Conservation (phyloP, 92 coral and sea anemone species). For the Nematostella vectensis region DNA sequence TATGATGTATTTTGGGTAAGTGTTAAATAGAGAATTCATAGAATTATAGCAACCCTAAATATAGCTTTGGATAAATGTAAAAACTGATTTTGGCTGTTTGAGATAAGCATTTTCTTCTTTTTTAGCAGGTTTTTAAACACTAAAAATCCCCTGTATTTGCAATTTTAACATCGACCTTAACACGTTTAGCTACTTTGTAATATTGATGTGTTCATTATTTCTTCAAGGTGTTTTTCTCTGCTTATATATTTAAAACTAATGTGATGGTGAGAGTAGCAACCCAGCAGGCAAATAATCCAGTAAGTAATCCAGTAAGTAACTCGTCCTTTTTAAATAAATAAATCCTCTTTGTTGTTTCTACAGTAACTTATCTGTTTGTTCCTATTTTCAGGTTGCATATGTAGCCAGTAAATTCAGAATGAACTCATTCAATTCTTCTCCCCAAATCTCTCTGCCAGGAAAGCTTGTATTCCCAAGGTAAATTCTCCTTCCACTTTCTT, state of each 20-base stretch:
- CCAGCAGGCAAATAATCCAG: constrained; percentile 91
- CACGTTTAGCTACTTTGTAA: no score
- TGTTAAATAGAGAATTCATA: neutral
- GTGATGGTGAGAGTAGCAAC: constrained; percentile 99
- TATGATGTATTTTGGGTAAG: constrained; percentile 99
- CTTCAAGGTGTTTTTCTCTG: constrained; percentile 99
- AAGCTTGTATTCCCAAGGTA: constrained; percentile 96
- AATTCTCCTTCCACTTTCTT: constrained; percentile 7
- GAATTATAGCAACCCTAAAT: no score
- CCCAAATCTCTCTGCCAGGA: constrained; percentile 92
- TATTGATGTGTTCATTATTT: no score
- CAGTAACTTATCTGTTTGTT: no score
- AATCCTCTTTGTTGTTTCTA: no score
- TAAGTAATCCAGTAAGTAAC: constrained; percentile 26
- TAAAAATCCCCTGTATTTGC: no score
- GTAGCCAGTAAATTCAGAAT: constrained; percentile 83
- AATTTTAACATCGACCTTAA: no score
- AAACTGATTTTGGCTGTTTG: no score
- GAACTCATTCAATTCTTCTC: constrained; percentile 49
- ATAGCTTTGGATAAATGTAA: no score
- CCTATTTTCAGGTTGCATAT: constrained; percentile 65
- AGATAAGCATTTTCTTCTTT: no score
- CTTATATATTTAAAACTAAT: constrained; percentile 90
- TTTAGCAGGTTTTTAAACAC: no score
- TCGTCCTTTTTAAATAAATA: no score